These are phyloP conservation scores for Rhyacophila evoluta DNA, from an alignment of 2,888 invertebrate species.

Conservation along the genomic window DNA sequence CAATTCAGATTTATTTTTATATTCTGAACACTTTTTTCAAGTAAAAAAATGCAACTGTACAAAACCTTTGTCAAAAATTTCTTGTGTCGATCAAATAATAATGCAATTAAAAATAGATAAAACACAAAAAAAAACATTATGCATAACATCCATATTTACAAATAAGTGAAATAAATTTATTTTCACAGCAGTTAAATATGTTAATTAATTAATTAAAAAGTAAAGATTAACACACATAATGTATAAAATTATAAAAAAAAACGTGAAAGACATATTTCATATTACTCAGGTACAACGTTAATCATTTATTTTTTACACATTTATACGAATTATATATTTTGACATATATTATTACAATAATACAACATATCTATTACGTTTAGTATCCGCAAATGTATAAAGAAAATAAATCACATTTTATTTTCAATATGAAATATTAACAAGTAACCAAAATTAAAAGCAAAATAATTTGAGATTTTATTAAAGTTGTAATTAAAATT, in stretches of 20 bases:
- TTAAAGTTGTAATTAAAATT: too few species aligned
- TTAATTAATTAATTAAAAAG: slow-evolving; percentile 37
- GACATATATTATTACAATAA: slow-evolving; percentile 27
- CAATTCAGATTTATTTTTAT: background rate
- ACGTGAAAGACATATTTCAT: slow-evolving; percentile 39
- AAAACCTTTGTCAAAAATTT: slow-evolving; percentile 33
- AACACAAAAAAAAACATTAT: slow-evolving; percentile 27
- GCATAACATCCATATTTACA: slow-evolving; percentile 34
- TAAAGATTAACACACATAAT: slow-evolving; percentile 32
- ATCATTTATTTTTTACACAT: slow-evolving; percentile 40
- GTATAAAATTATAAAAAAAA: slow-evolving; percentile 36
- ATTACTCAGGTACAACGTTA: slow-evolving; percentile 51
- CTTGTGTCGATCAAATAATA: slow-evolving; percentile 30
- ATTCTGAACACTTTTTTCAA: background rate
- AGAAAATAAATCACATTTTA: slow-evolving; percentile 29
- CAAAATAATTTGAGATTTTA: too few species aligned
- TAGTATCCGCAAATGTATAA: background rate
- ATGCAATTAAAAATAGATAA: background rate
- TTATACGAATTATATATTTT: slow-evolving; percentile 31
- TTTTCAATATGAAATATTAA: slow-evolving; percentile 31
- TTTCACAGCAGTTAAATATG: background rate
- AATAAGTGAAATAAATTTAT: slow-evolving; percentile 25
- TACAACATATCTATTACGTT: slow-evolving; percentile 10
- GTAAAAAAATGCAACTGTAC: slow-evolving; percentile 30
- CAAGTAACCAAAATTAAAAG: slow-evolving; percentile 26